A percentile compares a stretch with the other conserved stretches of the same genome.
These are phyloP conservation scores for Tyto alba DNA, from an alignment of 2,113 vertebrate species.

Conservation along the genomic window DNA sequence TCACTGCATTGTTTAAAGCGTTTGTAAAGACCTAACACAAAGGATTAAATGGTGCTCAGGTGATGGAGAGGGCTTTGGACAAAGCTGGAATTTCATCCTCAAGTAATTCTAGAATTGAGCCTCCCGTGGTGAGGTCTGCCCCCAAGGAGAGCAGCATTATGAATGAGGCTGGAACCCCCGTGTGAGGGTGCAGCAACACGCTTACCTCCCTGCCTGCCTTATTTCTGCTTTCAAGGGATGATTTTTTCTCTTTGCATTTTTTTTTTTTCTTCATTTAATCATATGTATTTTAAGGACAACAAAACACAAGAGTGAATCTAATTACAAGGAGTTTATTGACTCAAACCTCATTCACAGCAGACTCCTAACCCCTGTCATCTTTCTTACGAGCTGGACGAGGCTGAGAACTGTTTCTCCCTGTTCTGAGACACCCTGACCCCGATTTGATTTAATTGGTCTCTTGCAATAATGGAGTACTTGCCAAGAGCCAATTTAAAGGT, in stretches of 20 bases:
- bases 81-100: background rate
- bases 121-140: rapidly evolving
- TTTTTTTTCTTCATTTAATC: background rate
- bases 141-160: rapidly evolving
- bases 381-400: background rate
- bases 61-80: background rate
- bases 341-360: background rate
- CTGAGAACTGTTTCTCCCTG: background rate
- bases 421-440: background rate
- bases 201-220: background rate
- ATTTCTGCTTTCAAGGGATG: background rate
- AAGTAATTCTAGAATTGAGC: background rate
- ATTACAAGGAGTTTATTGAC: slow-evolving; percentile 17
- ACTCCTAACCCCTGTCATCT: background rate
- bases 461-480: background rate
- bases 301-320: background rate
- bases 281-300: background rate
- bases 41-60: background rate
- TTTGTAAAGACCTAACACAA: background rate
- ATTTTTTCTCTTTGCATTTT: background rate
- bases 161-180: background rate
- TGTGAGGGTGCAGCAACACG: background rate
- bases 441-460: slow-evolving; percentile 20
- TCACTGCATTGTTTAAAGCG: background rate
- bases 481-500: slow-evolving; percentile 24